phyloP scores from a whole-genome alignment of 2,797 vertebrate species.

The Tragopan temminckii region DNA sequence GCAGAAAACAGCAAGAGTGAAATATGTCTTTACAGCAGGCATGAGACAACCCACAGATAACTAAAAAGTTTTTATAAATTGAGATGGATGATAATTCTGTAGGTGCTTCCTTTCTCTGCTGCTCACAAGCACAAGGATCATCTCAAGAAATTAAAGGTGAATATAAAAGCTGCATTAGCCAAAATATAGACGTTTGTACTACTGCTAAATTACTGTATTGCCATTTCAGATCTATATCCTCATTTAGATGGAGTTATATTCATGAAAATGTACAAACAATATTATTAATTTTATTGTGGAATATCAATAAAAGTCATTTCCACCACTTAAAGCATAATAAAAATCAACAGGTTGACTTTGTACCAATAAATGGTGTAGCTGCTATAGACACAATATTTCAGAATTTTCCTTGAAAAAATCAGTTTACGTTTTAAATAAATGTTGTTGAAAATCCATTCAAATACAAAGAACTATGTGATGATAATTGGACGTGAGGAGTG shows the following conservation, averaged over 20 bases:
- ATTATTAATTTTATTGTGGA: not conserved
- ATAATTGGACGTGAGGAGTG: not conserved
- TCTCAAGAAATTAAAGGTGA: not conserved
- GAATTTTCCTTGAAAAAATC: slow-evolving; percentile 8
- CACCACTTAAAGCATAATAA: not conserved
- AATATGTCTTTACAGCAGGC: not conserved
- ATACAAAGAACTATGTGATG: not conserved
- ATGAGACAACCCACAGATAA: not conserved
- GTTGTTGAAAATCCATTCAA: not conserved
- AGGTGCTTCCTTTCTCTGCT: not conserved
- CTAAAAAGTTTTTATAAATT: slow-evolving; percentile 4
- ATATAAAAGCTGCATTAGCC: not conserved
- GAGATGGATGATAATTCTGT: not conserved
- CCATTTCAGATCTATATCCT: slow-evolving; percentile 23
- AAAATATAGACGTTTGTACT: slow-evolving; percentile 15
- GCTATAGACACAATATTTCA: not conserved
- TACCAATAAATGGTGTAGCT: slow-evolving; percentile 43
- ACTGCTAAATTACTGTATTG: not conserved
- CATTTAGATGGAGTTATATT: slow-evolving; percentile 54
- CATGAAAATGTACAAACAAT: slow-evolving; percentile 18
- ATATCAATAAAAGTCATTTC: slow-evolving; percentile 29
- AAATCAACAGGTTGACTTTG: slow-evolving; percentile 1
- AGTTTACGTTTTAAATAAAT: not conserved
- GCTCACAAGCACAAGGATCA: not conserved
- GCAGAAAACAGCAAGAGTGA: not conserved